Conservation (phyloP, 2,113 vertebrate genomes). For the Cololabis saira region DNA sequence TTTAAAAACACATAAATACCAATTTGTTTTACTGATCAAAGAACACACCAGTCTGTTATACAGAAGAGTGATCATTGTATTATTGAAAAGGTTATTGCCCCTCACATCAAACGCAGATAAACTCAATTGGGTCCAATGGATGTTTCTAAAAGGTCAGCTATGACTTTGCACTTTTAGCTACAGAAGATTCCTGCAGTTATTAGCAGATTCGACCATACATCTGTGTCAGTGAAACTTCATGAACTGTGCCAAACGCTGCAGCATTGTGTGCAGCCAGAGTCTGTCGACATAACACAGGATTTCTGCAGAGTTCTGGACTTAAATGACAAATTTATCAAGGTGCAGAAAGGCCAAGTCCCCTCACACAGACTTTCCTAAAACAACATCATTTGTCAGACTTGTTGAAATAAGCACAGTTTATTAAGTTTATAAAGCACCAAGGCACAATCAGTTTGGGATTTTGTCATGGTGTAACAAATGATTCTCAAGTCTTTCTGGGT, state of each 20-base stretch:
- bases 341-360: too few species aligned
- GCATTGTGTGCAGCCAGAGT: not conserved
- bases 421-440: too few species aligned
- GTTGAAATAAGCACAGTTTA: too few species aligned
- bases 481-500: too few species aligned
- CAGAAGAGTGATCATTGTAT: too few species aligned
- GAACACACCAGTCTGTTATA: not conserved
- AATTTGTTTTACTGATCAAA: not conserved
- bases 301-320: too few species aligned
- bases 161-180: not conserved
- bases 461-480: too few species aligned
- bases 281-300: not conserved
- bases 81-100: too few species aligned
- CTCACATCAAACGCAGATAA: too few species aligned
- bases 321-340: not conserved
- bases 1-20: not conserved
- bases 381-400: too few species aligned
- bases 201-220: not conserved
- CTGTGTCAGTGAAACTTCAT: not conserved
- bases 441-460: too few species aligned
- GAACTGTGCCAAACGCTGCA: not conserved
- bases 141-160: not conserved
- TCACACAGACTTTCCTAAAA: too few species aligned
- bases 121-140: not conserved
- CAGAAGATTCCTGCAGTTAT: not conserved